Conservation (phyloP, 1,140 invertebrate genomes). For the Drosophila quadrilineata region DNA sequence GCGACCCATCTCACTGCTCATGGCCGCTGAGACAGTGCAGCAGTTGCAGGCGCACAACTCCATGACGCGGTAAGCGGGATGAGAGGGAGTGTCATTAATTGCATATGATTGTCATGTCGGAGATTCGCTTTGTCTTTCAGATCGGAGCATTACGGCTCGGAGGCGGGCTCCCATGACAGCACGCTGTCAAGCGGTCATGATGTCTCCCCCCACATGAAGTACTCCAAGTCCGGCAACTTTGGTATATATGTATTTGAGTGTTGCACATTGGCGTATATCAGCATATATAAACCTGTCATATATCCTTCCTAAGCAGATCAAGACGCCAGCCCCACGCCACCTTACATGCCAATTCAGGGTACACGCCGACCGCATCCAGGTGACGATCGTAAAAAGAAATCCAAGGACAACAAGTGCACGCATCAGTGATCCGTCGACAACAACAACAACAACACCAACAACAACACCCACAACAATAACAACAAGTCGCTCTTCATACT, state of each 20-base stretch:
- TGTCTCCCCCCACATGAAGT: conserved; percentile 64
- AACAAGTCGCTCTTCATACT: too few relatives aligned
- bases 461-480: too few relatives aligned
- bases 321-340: conserved; percentile 84
- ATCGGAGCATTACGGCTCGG: conserved; percentile 61
- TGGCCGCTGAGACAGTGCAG: conserved; percentile 58
- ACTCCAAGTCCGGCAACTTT: conserved; percentile 74
- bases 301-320: conserved; percentile 65
- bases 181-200: conserved; percentile 65
- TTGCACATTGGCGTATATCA: not conserved
- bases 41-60: conserved; percentile 63
- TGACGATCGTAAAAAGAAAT: conserved; percentile 82
- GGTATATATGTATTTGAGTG: conserved; percentile 79
- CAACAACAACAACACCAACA: not conserved
- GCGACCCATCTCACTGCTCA: conserved; percentile 60
- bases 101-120: too few relatives aligned
- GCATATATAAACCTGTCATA: conserved; percentile 19
- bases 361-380: conserved; percentile 85
- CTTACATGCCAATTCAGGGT: conserved; percentile 91
- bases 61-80: conserved; percentile 62
- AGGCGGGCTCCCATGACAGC: conserved; percentile 64
- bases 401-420: conserved; percentile 81
- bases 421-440: conserved; percentile 64
- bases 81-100: too few relatives aligned
- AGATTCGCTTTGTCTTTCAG: conserved; percentile 11